These are phyloP conservation scores for Phrynosoma platyrhinos DNA, from an alignment of 2,113 vertebrate species.

Conservation along the genomic window DNA sequence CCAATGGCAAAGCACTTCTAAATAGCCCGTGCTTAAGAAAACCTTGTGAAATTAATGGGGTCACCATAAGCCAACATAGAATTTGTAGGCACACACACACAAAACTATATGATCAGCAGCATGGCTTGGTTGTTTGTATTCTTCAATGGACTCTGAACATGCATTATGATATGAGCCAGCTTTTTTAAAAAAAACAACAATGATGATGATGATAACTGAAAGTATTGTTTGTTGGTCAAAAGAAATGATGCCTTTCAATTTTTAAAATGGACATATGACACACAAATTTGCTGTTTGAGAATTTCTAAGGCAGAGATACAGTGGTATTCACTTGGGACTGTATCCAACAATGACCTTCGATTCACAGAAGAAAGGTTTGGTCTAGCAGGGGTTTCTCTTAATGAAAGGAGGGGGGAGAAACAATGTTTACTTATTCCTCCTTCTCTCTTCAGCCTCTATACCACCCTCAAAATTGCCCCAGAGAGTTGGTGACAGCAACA, in stretches of 20 bases:
- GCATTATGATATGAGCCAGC: too few relatives aligned
- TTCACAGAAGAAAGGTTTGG: background rate
- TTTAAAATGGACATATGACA: background rate
- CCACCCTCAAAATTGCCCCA: background rate
- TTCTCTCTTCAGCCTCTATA: background rate
- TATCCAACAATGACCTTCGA: background rate
- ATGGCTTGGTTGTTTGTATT: background rate
- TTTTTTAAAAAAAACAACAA: too few relatives aligned
- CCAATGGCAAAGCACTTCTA: too few relatives aligned
- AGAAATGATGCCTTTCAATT: background rate
- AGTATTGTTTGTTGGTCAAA: background rate
- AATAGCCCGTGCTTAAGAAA: too few relatives aligned
- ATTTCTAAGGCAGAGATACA: too few relatives aligned
- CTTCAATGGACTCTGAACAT: background rate
- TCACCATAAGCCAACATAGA: too few relatives aligned
- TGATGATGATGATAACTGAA: too few relatives aligned
- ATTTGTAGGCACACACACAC: too few relatives aligned
- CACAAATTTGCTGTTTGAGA: background rate
- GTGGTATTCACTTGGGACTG: background rate
- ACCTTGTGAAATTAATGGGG: too few relatives aligned
- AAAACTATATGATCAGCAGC: background rate
- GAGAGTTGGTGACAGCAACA: background rate
- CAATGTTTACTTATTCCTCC: background rate
- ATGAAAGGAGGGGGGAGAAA: background rate
- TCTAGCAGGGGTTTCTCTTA: background rate